phyloP scores from a whole-genome alignment of 2,113 vertebrate species.

The Semicossyphus pulcher region DNA sequence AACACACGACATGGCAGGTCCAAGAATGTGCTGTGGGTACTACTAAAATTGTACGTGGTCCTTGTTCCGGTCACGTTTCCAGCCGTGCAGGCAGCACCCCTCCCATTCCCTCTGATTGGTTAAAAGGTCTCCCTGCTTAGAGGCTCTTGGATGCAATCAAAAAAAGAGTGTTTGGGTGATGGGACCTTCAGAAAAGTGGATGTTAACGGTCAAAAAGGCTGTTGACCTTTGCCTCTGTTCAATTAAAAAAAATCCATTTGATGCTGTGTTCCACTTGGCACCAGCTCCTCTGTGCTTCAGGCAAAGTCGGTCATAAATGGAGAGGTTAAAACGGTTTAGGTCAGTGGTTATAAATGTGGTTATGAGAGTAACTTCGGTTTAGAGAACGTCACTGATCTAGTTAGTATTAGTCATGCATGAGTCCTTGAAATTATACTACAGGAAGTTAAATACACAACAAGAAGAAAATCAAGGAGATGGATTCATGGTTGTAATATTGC shows the following conservation, averaged over 20 bases:
- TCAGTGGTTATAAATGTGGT: no score
- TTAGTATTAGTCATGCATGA: no score
- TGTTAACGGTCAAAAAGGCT: neutral
- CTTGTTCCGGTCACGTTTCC: conserved; percentile 68
- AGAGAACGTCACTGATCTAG: no score
- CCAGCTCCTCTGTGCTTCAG: neutral
- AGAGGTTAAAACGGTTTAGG: neutral
- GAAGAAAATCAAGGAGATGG: no score
- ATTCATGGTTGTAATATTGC: no score
- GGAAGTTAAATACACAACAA: no score
- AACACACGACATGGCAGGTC: no score
- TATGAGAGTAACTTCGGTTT: no score
- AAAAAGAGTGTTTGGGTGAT: neutral
- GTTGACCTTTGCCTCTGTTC: neutral
- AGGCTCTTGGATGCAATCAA: conserved; percentile 8
- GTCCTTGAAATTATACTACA: no score
- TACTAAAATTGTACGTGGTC: neutral
- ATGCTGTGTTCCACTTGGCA: neutral
- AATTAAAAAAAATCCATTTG: neutral
- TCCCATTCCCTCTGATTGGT: conserved; percentile 72
- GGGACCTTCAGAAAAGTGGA: neutral
- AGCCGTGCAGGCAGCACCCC: conserved; percentile 41
- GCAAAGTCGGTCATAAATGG: neutral
- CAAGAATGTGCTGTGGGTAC: neutral
- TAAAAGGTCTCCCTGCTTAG: neutral